phyloP scores from a whole-genome alignment of 2,113 vertebrate species.

The Corythornis vintsioides region DNA sequence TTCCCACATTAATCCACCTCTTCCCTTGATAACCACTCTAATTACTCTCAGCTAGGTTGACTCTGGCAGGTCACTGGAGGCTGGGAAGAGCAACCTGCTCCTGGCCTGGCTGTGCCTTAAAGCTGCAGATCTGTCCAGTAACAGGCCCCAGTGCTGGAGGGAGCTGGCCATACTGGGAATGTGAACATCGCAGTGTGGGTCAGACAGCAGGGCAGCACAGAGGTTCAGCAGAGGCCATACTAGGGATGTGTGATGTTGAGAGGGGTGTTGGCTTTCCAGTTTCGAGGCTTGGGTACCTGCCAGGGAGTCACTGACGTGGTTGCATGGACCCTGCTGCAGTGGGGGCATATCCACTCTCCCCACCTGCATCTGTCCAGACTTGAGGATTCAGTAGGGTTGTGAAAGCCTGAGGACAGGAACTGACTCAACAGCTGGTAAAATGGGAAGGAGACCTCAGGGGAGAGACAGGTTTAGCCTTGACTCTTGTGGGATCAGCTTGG shows the following conservation, averaged over 20 bases:
- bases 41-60: constrained; percentile 49
- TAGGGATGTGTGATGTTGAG: neutral
- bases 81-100: constrained; percentile 24
- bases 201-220: neutral
- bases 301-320: neutral
- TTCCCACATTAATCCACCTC: constrained; percentile 76
- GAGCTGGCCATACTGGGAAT: neutral
- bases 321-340: fast-evolving
- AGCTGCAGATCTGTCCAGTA: neutral
- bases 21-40: constrained; percentile 63
- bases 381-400: neutral
- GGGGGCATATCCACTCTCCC: neutral
- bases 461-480: neutral
- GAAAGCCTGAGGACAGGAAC: neutral
- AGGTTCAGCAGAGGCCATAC: fast-evolving
- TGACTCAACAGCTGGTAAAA: neutral
- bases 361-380: neutral
- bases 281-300: neutral
- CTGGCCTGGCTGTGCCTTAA: neutral
- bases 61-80: constrained; percentile 44
- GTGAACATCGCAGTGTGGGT: fast-evolving
- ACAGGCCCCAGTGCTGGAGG: fast-evolving
- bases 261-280: neutral
- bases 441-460: neutral
- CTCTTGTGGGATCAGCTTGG: neutral